Conservation (phyloP, 2,888 invertebrate species). For the Idaea aversata region DNA sequence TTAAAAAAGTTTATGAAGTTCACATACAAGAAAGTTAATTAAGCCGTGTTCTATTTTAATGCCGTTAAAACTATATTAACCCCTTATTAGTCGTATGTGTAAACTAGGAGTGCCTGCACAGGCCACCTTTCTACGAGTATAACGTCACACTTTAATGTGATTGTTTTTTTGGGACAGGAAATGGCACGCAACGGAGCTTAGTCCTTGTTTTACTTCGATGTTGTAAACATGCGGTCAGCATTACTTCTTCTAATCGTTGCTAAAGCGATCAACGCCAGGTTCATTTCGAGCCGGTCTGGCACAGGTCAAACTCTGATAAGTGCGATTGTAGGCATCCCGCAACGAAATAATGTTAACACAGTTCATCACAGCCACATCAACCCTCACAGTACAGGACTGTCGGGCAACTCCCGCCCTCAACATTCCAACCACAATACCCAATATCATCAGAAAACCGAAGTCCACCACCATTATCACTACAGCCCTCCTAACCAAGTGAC, state of each 20-base stretch:
- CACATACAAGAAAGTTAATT: background rate
- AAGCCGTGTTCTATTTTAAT: background rate
- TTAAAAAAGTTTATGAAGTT: background rate
- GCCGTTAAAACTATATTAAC: background rate
- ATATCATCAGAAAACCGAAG: background rate
- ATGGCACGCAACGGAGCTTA: conserved; percentile 16
- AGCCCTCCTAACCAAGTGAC: conserved; percentile 13
- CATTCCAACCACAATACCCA: background rate
- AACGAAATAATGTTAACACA: background rate
- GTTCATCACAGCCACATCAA: background rate
- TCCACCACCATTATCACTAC: conserved; percentile 10
- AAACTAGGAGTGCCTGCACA: conserved; percentile 7
- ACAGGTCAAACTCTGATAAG: conserved; percentile 5
- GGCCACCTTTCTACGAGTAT: conserved; percentile 35
- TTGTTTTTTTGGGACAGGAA: conserved; percentile 25
- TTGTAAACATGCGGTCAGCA: conserved; percentile 28
- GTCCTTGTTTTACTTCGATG: conserved; percentile 18
- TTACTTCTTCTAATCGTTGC: background rate
- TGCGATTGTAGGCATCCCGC: too few species aligned
- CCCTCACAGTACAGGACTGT: background rate
- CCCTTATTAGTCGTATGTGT: conserved; percentile 9
- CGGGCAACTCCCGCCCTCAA: conserved; percentile 29
- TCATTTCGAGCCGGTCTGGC: conserved; percentile 6
- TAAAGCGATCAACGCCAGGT: background rate
- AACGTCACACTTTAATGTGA: conserved; percentile 33